Percentiles rank a stretch among this genome's conserved stretches.
phyloP scores from a whole-genome alignment of 2,888 invertebrate genomes.

The Acrobasis suavella region DNA sequence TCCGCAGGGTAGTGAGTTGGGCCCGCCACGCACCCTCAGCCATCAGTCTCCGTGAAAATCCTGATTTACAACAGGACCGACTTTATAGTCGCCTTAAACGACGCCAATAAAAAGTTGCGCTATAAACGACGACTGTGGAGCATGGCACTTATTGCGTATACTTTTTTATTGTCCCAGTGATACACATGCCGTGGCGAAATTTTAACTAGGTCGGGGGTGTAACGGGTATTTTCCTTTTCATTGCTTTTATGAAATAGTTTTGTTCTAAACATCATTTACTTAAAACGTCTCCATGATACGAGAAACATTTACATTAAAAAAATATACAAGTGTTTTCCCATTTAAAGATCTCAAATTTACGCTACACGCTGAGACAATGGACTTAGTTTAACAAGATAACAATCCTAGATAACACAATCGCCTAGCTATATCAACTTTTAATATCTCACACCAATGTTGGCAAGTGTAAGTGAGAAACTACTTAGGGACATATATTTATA shows the following conservation, averaged over 20 bases:
- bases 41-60: constrained; percentile 54
- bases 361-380: too few relatives aligned
- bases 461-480: too few relatives aligned
- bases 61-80: constrained; percentile 68
- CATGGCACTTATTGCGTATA: constrained; percentile 50
- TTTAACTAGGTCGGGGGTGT: constrained; percentile 39
- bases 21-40: constrained; percentile 38
- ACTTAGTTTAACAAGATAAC: too few relatives aligned
- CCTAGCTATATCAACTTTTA: too few relatives aligned
- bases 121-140: constrained; percentile 51
- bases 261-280: neutral
- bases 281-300: too few relatives aligned
- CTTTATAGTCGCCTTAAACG: constrained; percentile 72
- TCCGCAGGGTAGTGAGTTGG: constrained; percentile 40
- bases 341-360: too few relatives aligned
- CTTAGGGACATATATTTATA: too few relatives aligned
- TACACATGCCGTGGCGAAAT: constrained; percentile 43
- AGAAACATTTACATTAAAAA: too few relatives aligned
- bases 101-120: constrained; percentile 74
- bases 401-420: too few relatives aligned
- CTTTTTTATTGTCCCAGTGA: constrained; percentile 49
- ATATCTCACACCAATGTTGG: too few relatives aligned
- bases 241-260: constrained; percentile 17
- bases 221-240: constrained; percentile 13
- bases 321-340: too few relatives aligned